These are phyloP conservation scores for Odontomyia ornata DNA, from an alignment of 2,888 invertebrate genomes.

Conservation along the genomic window DNA sequence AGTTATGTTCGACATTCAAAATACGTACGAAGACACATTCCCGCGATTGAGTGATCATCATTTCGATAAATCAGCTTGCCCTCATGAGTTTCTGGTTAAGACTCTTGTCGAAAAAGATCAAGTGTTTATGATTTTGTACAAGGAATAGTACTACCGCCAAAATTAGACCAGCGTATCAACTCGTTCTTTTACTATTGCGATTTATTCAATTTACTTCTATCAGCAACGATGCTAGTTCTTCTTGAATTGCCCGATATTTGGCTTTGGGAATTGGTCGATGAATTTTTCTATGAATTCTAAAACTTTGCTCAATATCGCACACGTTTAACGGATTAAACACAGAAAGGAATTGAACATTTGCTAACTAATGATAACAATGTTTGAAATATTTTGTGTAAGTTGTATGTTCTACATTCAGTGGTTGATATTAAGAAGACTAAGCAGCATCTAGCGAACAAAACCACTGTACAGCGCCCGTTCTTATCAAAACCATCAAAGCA, in stretches of 20 bases:
- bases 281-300: constrained; percentile 98
- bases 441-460: constrained; percentile 95
- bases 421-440: constrained; percentile 99
- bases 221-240: constrained; percentile 86
- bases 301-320: constrained; percentile 85
- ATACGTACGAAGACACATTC: constrained; percentile 94
- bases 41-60: constrained; percentile 95
- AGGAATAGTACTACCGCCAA: constrained; percentile 97
- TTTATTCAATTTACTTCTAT: constrained; percentile 94
- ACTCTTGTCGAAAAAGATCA: constrained; percentile 66
- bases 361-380: constrained; percentile 84
- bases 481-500: constrained; percentile 96
- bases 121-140: constrained; percentile 94
- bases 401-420: constrained; percentile 96
- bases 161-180: constrained; percentile 89
- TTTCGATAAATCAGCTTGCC: constrained; percentile 96
- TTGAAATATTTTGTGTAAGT: constrained; percentile 97
- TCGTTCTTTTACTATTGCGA: constrained; percentile 99
- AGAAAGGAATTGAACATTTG: constrained; percentile 80
- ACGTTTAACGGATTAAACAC: constrained; percentile 77
- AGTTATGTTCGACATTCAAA: constrained; percentile 90
- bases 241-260: constrained; percentile 96
- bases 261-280: constrained; percentile 99
- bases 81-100: constrained; percentile 86
- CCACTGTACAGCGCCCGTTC: constrained; percentile 89